Conservation (phyloP, 2,888 invertebrate species). For the Nasonia oneida region DNA sequence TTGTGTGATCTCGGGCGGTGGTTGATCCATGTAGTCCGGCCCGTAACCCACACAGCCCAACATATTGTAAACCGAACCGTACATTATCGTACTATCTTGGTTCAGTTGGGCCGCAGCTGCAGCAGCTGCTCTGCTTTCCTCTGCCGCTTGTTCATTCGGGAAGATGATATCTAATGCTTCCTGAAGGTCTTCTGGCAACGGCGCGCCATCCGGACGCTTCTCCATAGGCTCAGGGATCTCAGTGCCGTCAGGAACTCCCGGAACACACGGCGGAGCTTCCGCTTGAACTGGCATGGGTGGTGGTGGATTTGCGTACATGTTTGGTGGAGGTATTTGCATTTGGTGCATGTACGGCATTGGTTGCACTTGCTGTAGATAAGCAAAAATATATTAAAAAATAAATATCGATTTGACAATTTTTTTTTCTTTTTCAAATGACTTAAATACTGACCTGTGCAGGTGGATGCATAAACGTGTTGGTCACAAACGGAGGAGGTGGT, state of each 20-base stretch:
- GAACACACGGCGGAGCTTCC: conserved; percentile 62
- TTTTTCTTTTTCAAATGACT: neutral
- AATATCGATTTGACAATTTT: neutral
- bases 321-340: conserved; percentile 65
- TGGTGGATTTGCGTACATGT: conserved; percentile 72
- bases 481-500: conserved; percentile 73
- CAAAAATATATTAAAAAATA: neutral
- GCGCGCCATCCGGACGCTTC: conserved; percentile 78
- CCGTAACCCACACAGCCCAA: conserved; percentile 76
- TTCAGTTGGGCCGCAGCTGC: conserved; percentile 62
- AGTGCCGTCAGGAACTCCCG: conserved; percentile 73
- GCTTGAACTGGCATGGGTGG: conserved; percentile 72
- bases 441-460: conserved; percentile 59
- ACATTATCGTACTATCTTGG: conserved; percentile 73
- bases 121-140: conserved; percentile 35
- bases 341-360: conserved; percentile 62
- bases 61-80: conserved; percentile 77
- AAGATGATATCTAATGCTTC: conserved; percentile 85
- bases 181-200: conserved; percentile 84
- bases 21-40: conserved; percentile 77
- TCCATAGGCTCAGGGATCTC: conserved; percentile 79
- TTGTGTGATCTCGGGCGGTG: conserved; percentile 76
- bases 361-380: conserved; percentile 26
- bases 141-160: conserved; percentile 80
- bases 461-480: conserved; percentile 71